Evolutionary conservation across 2,888 invertebrate genomes (phyloP).

Genomic region (Rhingia campestris): DNA sequence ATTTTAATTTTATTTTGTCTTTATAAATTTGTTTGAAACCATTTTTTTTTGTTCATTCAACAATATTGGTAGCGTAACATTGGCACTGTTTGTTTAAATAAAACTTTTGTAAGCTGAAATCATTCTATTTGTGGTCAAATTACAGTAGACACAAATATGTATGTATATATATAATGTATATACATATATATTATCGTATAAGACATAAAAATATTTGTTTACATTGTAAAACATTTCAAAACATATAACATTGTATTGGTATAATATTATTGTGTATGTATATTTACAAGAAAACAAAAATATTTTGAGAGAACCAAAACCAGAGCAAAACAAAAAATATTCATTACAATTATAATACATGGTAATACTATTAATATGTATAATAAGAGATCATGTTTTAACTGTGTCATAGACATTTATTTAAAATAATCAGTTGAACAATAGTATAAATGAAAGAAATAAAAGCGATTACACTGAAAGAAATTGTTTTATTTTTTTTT

Average conservation of each 20-base stretch:
- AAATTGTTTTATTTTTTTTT: background rate
- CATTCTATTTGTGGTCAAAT: slow-evolving; percentile 43
- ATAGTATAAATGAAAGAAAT: slow-evolving; percentile 65
- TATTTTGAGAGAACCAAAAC: slow-evolving; percentile 51
- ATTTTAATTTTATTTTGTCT: background rate
- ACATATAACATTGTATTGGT: slow-evolving; percentile 62
- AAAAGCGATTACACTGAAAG: slow-evolving; percentile 55
- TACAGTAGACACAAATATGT: slow-evolving; percentile 33
- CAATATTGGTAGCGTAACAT: slow-evolving; percentile 5
- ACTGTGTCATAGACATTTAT: slow-evolving; percentile 74
- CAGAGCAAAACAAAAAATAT: slow-evolving; percentile 51
- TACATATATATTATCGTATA: slow-evolving; percentile 24
- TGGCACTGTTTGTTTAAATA: background rate
- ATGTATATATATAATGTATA: slow-evolving; percentile 1
- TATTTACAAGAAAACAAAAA: slow-evolving; percentile 32
- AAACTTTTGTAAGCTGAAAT: slow-evolving; percentile 11
- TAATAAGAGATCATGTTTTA: slow-evolving; percentile 71
- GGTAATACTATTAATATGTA: slow-evolving; percentile 68
- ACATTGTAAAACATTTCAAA: slow-evolving; percentile 52
- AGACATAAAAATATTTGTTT: slow-evolving; percentile 50
- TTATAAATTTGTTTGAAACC: background rate
- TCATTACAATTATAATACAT: slow-evolving; percentile 69
- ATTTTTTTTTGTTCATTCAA: background rate
- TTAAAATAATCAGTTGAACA: slow-evolving; percentile 72
- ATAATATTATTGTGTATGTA: slow-evolving; percentile 52